These are phyloP conservation scores for Aphyosemion australe DNA, from an alignment of 2,113 vertebrate species.

Conservation along the genomic window DNA sequence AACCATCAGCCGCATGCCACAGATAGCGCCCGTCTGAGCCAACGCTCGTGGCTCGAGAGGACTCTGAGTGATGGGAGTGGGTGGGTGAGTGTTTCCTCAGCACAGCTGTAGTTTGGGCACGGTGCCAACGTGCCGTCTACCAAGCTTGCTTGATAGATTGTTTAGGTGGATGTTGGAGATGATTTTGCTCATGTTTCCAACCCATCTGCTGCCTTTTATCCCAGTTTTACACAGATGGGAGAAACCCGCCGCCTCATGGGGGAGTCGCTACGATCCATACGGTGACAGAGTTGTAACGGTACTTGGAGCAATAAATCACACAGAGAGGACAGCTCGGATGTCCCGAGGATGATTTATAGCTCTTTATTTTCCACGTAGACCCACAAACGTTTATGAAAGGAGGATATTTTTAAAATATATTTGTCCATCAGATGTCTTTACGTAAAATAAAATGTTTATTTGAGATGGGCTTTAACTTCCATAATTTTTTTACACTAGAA, in stretches of 20 bases:
- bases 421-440: background rate
- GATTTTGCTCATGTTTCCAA: slow-evolving; percentile 33
- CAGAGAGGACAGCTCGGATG: background rate
- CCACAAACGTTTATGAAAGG: background rate
- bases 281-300: slow-evolving; percentile 22
- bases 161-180: slow-evolving; percentile 36
- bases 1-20: slow-evolving; percentile 30
- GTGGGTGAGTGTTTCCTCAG: background rate
- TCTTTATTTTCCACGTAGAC: background rate
- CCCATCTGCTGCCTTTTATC: slow-evolving; percentile 57
- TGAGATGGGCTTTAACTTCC: too few relatives aligned
- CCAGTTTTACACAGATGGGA: slow-evolving; percentile 46
- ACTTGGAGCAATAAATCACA: slow-evolving; percentile 37
- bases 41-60: background rate
- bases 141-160: slow-evolving; percentile 36
- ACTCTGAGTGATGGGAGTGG: slow-evolving; percentile 29
- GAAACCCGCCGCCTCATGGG: slow-evolving; percentile 27
- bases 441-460: background rate
- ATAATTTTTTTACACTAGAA: too few relatives aligned
- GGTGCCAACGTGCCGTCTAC: slow-evolving; percentile 17
- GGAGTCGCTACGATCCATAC: slow-evolving; percentile 24
- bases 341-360: slow-evolving; percentile 19
- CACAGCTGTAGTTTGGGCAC: slow-evolving; percentile 47
- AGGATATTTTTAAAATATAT: background rate
- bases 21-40: background rate